Conservation (phyloP, 2,888 invertebrate genomes). For the Leptopterna dolabrata region DNA sequence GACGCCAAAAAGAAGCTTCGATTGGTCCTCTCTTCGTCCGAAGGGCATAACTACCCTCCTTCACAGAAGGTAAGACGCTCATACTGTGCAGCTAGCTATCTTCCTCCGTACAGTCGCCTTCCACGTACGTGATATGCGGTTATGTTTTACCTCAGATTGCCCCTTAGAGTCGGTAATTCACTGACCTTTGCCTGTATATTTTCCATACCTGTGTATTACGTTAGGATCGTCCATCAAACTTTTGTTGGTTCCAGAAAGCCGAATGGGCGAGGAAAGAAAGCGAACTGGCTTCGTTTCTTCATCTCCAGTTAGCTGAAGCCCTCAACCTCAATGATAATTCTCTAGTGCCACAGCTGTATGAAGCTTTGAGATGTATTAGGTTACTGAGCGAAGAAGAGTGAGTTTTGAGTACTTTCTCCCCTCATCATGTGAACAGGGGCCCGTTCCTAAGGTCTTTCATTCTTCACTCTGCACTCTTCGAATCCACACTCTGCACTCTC, state of each 20-base stretch:
- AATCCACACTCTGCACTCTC: too few species aligned
- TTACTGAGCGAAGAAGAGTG: constrained; percentile 76
- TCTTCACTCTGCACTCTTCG: too few species aligned
- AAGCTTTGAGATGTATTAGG: constrained; percentile 75
- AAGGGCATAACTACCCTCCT: constrained; percentile 75
- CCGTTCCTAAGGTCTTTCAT: neutral
- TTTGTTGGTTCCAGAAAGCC: constrained; percentile 65
- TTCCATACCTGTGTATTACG: too few species aligned
- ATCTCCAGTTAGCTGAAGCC: constrained; percentile 84
- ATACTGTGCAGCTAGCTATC: too few species aligned
- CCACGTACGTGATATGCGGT: too few species aligned
- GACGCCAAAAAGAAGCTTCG: constrained; percentile 84
- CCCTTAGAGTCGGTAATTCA: too few species aligned
- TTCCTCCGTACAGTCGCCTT: too few species aligned
- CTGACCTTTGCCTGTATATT: too few species aligned
- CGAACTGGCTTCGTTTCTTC: constrained; percentile 75
- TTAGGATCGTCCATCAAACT: neutral
- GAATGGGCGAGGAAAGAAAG: constrained; percentile 66
- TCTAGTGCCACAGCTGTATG: constrained; percentile 82
- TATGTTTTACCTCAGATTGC: too few species aligned
- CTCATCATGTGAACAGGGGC: neutral
- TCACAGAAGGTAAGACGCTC: constrained; percentile 54
- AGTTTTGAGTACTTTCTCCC: neutral
- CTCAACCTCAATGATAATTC: constrained; percentile 82
- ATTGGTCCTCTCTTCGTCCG: constrained; percentile 89